Conservation (phyloP, 2,888 invertebrate species). For the Chironomus tentans region DNA sequence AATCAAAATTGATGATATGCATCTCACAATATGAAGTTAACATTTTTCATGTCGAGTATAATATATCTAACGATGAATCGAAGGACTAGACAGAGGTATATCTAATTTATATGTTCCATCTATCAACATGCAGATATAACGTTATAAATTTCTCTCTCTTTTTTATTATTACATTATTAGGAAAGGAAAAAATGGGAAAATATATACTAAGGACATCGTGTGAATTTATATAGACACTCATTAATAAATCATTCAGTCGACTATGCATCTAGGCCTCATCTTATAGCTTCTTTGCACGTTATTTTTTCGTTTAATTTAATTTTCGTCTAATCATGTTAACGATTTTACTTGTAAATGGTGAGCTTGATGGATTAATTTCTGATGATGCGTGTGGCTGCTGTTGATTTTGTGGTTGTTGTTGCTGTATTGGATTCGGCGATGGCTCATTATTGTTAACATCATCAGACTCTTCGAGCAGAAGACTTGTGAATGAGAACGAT, state of each 20-base stretch:
- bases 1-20: too few relatives aligned
- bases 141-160: too few relatives aligned
- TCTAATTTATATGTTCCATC: too few relatives aligned
- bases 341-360: slow-evolving; percentile 18
- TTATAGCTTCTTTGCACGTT: background rate
- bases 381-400: background rate
- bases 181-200: too few relatives aligned
- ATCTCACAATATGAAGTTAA: too few relatives aligned
- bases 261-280: background rate
- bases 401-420: background rate
- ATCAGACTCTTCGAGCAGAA: slow-evolving; percentile 36
- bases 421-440: background rate
- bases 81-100: too few relatives aligned
- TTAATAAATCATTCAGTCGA: background rate
- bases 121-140: too few relatives aligned
- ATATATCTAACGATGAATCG: too few relatives aligned
- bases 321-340: slow-evolving; percentile 10
- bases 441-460: slow-evolving; percentile 30
- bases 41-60: too few relatives aligned
- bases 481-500: slow-evolving; percentile 38
- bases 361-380: background rate
- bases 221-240: background rate
- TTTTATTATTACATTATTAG: too few relatives aligned
- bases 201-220: too few relatives aligned
- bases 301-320: background rate